These are phyloP conservation scores for Drosophila sucinea DNA, from an alignment of 1,140 invertebrate genomes.

Conservation along the genomic window DNA sequence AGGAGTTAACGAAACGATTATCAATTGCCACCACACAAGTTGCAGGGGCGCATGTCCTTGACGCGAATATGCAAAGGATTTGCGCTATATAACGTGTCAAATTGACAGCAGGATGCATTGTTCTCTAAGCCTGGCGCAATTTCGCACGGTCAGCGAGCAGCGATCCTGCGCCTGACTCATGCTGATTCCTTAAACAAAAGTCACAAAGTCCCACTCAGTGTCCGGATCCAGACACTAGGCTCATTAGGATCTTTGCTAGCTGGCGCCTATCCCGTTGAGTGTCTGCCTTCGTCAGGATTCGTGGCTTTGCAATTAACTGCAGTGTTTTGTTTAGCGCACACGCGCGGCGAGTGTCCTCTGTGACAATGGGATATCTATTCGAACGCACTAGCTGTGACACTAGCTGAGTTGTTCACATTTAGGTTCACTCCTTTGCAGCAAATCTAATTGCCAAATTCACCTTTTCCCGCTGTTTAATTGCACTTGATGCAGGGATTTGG, in stretches of 20 bases:
- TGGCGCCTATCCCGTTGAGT: conserved; percentile 74
- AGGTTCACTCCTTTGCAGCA: conserved; percentile 67
- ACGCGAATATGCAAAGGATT: conserved; percentile 43
- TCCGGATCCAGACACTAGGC: conserved; percentile 41
- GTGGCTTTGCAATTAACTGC: conserved; percentile 81
- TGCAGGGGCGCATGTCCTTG: conserved; percentile 34
- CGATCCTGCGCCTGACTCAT: conserved; percentile 59
- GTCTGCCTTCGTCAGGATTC: conserved; percentile 58
- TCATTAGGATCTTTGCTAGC: conserved; percentile 57
- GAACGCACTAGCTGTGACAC: conserved; percentile 34
- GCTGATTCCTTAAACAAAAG: conserved; percentile 37
- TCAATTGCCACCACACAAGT: conserved; percentile 77
- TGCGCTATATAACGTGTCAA: conserved; percentile 65
- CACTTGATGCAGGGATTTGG: conserved; percentile 16
- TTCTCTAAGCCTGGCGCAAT: conserved; percentile 40
- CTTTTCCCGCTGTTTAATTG: conserved; percentile 66
- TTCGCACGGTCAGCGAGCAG: conserved; percentile 60
- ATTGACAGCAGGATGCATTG: conserved; percentile 59
- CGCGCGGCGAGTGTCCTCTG: conserved; percentile 49
- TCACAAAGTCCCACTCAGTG: conserved; percentile 25
- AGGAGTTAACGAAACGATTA: conserved; percentile 74
- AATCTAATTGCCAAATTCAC: conserved; percentile 56
- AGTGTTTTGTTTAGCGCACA: conserved; percentile 53
- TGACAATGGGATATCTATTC: conserved; percentile 14
- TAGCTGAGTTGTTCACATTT: conserved; percentile 59